Evolutionary conservation across 2,113 vertebrate genomes (phyloP), one percentile per base, ranked within the genome.

Genomic region (Paramormyrops kingsleyae): DNA sequence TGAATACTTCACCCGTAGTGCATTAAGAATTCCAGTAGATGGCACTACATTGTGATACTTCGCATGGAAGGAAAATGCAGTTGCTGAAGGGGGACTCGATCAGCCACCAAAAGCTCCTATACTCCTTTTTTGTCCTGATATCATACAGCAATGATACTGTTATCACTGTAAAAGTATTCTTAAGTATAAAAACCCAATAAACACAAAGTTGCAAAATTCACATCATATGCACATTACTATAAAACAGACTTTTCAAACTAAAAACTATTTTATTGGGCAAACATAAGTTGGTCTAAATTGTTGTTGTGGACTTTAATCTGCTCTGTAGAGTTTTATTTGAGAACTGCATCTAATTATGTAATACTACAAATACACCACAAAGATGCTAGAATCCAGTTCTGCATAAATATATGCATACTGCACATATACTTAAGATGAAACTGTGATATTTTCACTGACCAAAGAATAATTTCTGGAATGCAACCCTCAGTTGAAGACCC

Each of bases 21-120:
- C 92, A 90, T 46, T 24, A 1, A 70, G 50, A 90, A 44, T 85
- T 88, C 94, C 95, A 95, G 94, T 90, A 96, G 95, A 95, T 94
- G 95, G 94, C 88, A 94, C 93, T 94, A 88, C 91, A 86, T 66
- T 90, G 92, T 93, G 94, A 93, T 88, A 87, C 92, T 94, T 87
- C 84, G 53, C 44, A 83, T 74, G 86, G 89, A 90, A 50, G 39
- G 90, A 83, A 46, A 13, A 24, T 59, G 27, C 59, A 87, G 53
- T 50, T 46, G 70, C 27, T 49, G 53, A 13, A 88, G 39, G 56
- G 62, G 80, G 35, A 50, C 44, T 5, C 4, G 1, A 13, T 47
- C n/a, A 52, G 85, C 27, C 27, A 31, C 13, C 13, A 31, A 24
- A 31, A 35, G n/a, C 7, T 10, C 59, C 19, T 66, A 50, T 13